Evolutionary conservation across 2,113 vertebrate genomes (phyloP).

Genomic region (Triplophysa siluroides): DNA sequence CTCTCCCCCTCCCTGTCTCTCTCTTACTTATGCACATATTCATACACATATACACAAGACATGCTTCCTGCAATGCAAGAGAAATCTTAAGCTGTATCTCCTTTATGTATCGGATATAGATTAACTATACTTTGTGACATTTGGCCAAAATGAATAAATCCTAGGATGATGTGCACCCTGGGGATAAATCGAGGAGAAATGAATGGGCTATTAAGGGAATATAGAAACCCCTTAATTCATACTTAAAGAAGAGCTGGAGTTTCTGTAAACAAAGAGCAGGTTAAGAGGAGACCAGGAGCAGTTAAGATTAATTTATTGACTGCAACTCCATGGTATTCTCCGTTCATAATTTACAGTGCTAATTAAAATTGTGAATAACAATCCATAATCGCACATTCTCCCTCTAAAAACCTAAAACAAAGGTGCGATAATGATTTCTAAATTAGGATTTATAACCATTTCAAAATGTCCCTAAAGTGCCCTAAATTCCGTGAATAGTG

Average conservation of each 20-base stretch:
- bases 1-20: not conserved
- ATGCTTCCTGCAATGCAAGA: conserved; percentile 9
- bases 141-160: conserved; percentile 57
- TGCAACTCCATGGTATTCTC: conserved; percentile 40
- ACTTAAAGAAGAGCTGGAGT: conserved; percentile 51
- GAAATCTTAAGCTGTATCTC: conserved; percentile 12
- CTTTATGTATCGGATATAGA: conserved; percentile 24
- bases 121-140: conserved; percentile 48
- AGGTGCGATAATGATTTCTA: conserved; percentile 40
- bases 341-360: conserved; percentile 49
- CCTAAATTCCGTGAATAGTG: not conserved
- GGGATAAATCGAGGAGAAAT: conserved; percentile 56
- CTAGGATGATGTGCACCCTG: conserved; percentile 47
- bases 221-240: conserved; percentile 56
- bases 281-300: conserved; percentile 49
- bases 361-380: conserved; percentile 47
- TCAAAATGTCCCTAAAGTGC: conserved; percentile 29
- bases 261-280: conserved; percentile 51
- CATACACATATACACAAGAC: not conserved
- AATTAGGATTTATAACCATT: conserved; percentile 45
- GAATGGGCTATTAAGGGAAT: conserved; percentile 59
- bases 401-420: conserved; percentile 26
- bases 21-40: not conserved
- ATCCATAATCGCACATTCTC: conserved; percentile 36
- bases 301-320: conserved; percentile 57